Percentiles rank a stretch among this genome's conserved stretches.
Conservation (phyloP, 2,797 vertebrate genomes). For the Platalea minor region DNA sequence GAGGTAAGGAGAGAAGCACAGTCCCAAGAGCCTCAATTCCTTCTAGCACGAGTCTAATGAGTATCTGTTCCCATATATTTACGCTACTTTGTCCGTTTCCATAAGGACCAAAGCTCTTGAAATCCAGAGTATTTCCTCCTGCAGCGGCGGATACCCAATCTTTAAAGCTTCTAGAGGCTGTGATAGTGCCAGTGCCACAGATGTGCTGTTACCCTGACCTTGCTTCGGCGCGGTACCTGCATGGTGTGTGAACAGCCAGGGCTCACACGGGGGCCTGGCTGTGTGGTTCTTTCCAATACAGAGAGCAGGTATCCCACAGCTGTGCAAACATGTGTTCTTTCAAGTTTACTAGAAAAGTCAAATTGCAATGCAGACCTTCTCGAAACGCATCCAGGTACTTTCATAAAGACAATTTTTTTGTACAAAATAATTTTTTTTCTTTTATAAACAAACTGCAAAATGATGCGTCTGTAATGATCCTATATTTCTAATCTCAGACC, state of each 20-base stretch:
- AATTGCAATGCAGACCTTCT: not conserved
- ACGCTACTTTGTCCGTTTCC: not conserved
- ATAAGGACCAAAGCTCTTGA: not conserved
- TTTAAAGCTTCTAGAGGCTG: not conserved
- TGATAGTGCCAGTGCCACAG: not conserved
- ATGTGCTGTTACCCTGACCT: not conserved
- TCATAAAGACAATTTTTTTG: not conserved
- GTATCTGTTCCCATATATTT: not conserved
- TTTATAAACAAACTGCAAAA: not conserved
- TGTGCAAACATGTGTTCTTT: not conserved
- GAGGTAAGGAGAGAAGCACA: not conserved
- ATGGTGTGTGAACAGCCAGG: not conserved
- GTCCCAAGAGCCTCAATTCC: not conserved
- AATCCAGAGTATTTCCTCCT: not conserved
- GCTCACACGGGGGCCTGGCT: not conserved
- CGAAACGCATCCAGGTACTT: not conserved
- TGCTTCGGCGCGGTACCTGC: accelerated
- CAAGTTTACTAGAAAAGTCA: no score
- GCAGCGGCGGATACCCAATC: accelerated
- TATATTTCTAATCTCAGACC: not conserved
- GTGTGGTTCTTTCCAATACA: not conserved
- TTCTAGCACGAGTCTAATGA: not conserved
- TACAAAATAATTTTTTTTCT: not conserved
- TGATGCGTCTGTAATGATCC: not conserved
- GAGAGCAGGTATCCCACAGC: not conserved